Evolutionary conservation across 2,797 vertebrate species (phyloP), one percentile per base, ranked within the genome.

Genomic region (Picus viridis): DNA sequence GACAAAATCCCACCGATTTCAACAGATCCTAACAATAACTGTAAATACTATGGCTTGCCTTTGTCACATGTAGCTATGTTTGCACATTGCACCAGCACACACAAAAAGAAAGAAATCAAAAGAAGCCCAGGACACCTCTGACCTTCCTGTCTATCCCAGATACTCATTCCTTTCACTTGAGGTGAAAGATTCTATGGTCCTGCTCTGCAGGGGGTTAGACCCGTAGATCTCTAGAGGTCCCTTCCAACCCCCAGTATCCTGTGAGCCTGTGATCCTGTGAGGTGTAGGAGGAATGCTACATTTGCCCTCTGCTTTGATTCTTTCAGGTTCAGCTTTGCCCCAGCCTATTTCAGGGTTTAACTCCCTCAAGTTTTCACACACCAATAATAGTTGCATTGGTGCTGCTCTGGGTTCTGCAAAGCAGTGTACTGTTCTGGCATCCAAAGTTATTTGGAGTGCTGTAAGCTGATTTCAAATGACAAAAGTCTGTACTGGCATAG

Each of bases 21-120:
- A 94, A 32, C 75, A 73, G 83, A 30, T 88, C 57, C 63, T 84
- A 95, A 94, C 88, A 94, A 91, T 83, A 90, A 83, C 71, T 92
- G 71, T 92, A 96, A 95, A 96, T 96, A 95, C 88, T 91, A 62
- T 83, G 67, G 73, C 59, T 92, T 83, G 76, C 86, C 82, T 76
- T 91, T 93, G 94, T 88, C 69, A 88, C 91, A 92, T 81, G 91
- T 95, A 92, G 39, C 69, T 93, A n/a, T 88, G 82, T 92, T 94
- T 96, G 78, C 18, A 26, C 92, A 96, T 84, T 96, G 94, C 88
- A 91, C 84, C 86, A 95, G 70, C 71, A 82, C 26, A 71, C 16
- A 56, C 32, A 18, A 16, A 36, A 8, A 63, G 64, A 76, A 47
- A 12, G 16, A 63, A 27, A 12, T 36, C 16, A 53, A 26, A 45